phyloP scores from a whole-genome alignment of 2,888 invertebrate genomes.

The Dicycla oo region DNA sequence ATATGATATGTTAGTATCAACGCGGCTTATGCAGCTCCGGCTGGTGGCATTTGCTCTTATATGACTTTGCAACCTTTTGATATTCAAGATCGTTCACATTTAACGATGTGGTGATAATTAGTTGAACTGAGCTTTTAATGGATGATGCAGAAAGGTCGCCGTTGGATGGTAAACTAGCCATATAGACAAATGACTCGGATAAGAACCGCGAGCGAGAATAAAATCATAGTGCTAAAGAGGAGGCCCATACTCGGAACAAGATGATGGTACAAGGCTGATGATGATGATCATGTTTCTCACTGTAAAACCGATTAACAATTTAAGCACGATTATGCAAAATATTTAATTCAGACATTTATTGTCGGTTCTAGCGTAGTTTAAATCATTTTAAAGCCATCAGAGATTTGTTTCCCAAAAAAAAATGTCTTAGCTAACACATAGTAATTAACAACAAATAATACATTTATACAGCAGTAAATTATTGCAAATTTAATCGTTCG shows the following conservation, averaged over 20 bases:
- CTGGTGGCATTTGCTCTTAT: neutral
- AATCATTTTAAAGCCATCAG: slow-evolving; percentile 38
- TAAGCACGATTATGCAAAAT: slow-evolving; percentile 2
- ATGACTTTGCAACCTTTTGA: neutral
- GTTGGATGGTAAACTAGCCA: too few relatives aligned
- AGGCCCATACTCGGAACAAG: neutral
- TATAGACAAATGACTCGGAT: neutral
- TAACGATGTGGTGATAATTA: neutral
- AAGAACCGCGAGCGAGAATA: neutral
- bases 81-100: slow-evolving; percentile 1
- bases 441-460: slow-evolving; percentile 34
- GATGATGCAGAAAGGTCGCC: neutral
- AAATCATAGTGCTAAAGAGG: neutral
- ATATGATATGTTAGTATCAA: slow-evolving; percentile 19
- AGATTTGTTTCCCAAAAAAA: slow-evolving; percentile 36
- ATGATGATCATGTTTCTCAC: neutral
- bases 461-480: slow-evolving; percentile 50
- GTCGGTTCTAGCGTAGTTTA: slow-evolving; percentile 28
- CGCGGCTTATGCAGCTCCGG: neutral
- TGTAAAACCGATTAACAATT: slow-evolving; percentile 4
- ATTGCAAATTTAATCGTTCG: slow-evolving; percentile 46
- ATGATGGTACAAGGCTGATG: neutral
- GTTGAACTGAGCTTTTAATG: neutral
- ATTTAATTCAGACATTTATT: slow-evolving; percentile 23
- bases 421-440: slow-evolving; percentile 35